Evolutionary conservation across 2,888 invertebrate genomes (phyloP).

Genomic region (Cheilosia urbana): DNA sequence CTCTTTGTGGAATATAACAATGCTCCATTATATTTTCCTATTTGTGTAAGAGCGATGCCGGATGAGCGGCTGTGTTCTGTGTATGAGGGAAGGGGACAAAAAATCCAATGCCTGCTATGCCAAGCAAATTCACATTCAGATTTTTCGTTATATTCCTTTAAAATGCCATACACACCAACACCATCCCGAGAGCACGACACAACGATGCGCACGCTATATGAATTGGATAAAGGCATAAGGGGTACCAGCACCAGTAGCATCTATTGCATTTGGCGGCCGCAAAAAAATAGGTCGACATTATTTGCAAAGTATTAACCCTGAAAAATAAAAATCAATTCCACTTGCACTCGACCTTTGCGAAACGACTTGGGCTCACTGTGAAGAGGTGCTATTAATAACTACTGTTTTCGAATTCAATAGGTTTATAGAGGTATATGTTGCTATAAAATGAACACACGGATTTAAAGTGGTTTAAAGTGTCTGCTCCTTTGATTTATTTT

Average conservation of each 20-base stretch:
- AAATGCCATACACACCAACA: background rate
- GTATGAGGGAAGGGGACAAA: slow-evolving; percentile 21
- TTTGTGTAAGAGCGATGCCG: slow-evolving; percentile 7
- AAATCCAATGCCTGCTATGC: slow-evolving; percentile 22
- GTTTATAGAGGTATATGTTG: background rate
- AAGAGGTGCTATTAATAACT: slow-evolving; percentile 1
- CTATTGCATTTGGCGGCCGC: slow-evolving; percentile 47
- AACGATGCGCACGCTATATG: slow-evolving; percentile 8
- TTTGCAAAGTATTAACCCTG: slow-evolving; percentile 69
- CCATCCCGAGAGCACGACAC: background rate
- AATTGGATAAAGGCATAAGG: slow-evolving; percentile 9
- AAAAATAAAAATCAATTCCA: slow-evolving; percentile 70
- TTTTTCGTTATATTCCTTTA: slow-evolving; percentile 10
- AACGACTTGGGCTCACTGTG: slow-evolving; percentile 31
- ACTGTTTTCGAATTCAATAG: background rate
- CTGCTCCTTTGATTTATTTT: background rate
- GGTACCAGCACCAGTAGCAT: slow-evolving; percentile 16
- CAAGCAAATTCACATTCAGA: slow-evolving; percentile 27
- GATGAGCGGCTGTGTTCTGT: slow-evolving; percentile 27
- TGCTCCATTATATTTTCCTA: slow-evolving; percentile 29
- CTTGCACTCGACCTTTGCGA: slow-evolving; percentile 64
- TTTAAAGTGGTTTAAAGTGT: background rate
- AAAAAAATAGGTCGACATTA: slow-evolving; percentile 68
- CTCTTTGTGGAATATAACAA: slow-evolving; percentile 67
- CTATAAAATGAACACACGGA: background rate